Conservation (phyloP, 2,888 invertebrate species). For the Yponomeuta sedellus region DNA sequence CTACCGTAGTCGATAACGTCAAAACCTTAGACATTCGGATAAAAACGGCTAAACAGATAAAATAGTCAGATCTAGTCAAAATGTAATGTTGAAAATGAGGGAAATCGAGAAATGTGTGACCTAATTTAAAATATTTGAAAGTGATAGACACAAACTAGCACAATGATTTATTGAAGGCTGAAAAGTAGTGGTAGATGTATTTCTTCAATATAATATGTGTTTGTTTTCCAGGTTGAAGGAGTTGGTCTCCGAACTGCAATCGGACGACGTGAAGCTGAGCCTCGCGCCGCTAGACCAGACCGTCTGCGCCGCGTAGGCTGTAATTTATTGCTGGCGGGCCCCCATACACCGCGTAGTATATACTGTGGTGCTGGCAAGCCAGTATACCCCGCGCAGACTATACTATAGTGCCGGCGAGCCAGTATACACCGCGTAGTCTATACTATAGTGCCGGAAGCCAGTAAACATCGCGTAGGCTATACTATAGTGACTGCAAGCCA, state of each 20-base stretch:
- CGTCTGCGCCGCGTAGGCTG: conserved; percentile 46
- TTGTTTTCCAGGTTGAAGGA: conserved; percentile 48
- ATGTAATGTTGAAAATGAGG: no score
- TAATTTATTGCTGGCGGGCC: neutral
- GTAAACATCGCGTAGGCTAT: neutral
- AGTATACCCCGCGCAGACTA: conserved; percentile 25
- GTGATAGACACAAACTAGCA: no score
- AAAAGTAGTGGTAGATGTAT: no score
- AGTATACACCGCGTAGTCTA: conserved; percentile 25
- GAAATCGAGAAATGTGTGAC: no score
- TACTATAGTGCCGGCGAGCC: neutral
- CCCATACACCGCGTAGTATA: conserved; percentile 25
- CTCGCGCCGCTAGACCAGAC: conserved; percentile 43
- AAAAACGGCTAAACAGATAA: no score
- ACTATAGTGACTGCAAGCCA: neutral
- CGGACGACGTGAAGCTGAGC: conserved; percentile 60
- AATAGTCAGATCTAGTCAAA: no score
- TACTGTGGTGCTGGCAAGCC: neutral
- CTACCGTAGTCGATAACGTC: no score
- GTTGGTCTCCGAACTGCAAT: conserved; percentile 54
- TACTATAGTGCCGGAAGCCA: neutral
- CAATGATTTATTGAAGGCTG: no score
- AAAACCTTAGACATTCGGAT: no score
- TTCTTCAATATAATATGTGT: neutral
- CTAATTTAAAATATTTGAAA: no score